Evolutionary conservation across 2,797 vertebrate genomes (phyloP), one percentile per base, ranked within the genome.

Genomic region (Pyrocephalus nanus): DNA sequence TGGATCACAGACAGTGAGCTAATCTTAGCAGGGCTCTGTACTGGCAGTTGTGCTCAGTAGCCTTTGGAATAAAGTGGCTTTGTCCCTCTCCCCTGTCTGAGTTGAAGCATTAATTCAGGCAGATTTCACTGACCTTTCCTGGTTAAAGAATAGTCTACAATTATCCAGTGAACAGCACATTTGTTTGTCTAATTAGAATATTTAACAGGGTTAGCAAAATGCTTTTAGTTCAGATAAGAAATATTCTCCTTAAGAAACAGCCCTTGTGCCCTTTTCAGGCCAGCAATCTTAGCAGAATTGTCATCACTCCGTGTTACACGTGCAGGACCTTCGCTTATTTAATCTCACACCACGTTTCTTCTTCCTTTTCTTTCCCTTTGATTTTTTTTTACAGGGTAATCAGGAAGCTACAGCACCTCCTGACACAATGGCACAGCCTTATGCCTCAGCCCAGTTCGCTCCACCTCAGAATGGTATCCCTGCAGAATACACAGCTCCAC

Each of bases 391-490:
- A 32, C 97, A 99, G 99, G 99, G 99, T 98, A 99, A 99, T 98
- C 99, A 99, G 98, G 99, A 99, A 98, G 98, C 98, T 93, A 98
- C 99, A 93, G 98, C 98, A 93, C 98, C 99, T 98, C 99, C 99
- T 91, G 99, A 99, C 97, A 99, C 99, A 89, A 99, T 99, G 99
- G 99, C 99, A 88, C 99, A 99, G 98, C 98, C 99, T 97, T 99
- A 99, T 29, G 98, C 99, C 72, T 99, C 99, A 8, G 98, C 98
- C 91, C 99, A 99, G 98, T 99, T 99, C 29, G 98, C 98, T 42
- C 98, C 99, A 76, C 98, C 99, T 74, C 99, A 99, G 98, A 99
- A 99, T 18, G 98, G 98, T 92, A 98, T 99, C 97, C 99, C 98
- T 57, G 98, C 98, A 92, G 99, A 99, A 94, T 99, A 99, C 97